phyloP scores from a whole-genome alignment of 30 jellyfish, hydroid and myxozoan species.

The Chrysaora quinquecirrha region DNA sequence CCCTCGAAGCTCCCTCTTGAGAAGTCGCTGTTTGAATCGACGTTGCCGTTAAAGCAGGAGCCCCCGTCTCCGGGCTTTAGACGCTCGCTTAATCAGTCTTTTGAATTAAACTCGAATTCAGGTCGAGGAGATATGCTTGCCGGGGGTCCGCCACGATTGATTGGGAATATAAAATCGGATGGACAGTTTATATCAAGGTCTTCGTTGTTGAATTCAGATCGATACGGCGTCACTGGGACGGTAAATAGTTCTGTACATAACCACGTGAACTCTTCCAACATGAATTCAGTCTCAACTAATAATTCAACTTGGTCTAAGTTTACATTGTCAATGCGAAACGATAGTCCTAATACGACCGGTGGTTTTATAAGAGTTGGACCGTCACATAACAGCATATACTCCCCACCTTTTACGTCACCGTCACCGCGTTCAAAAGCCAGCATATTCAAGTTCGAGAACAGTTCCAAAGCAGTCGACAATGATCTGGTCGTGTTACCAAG shows the following conservation, averaged over 20 bases:
- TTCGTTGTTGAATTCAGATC: slow-evolving; percentile 34
- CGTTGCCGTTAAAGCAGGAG: slow-evolving; percentile 41
- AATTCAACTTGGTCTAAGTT: slow-evolving; percentile 55
- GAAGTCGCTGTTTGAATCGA: slow-evolving; percentile 35
- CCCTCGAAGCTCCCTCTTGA: slow-evolving; percentile 60
- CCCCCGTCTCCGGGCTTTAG: slow-evolving; percentile 31
- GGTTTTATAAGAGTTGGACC: slow-evolving; percentile 75
- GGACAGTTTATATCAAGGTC: slow-evolving; percentile 18
- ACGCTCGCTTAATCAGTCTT: slow-evolving; percentile 21
- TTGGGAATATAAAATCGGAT: slow-evolving; percentile 25
- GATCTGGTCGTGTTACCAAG: slow-evolving; percentile 28
- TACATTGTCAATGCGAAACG: slow-evolving; percentile 63
- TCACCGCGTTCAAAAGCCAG: slow-evolving; percentile 61
- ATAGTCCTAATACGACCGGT: slow-evolving; percentile 32
- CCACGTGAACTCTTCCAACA: slow-evolving; percentile 10
- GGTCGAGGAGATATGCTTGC: slow-evolving; percentile 17
- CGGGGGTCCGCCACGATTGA: neutral
- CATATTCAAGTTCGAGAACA: slow-evolving; percentile 53
- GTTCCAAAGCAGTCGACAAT: slow-evolving; percentile 27
- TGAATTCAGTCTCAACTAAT: slow-evolving; percentile 5
- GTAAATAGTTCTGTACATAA: slow-evolving; percentile 18
- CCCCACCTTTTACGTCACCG: slow-evolving; percentile 76
- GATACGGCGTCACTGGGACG: slow-evolving; percentile 32
- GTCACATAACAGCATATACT: slow-evolving; percentile 44
- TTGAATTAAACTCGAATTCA: slow-evolving; percentile 10